Evolutionary conservation across 2,797 vertebrate species (phyloP), one percentile per base, ranked within the genome.

Genomic region (Moxostoma hubbsi): DNA sequence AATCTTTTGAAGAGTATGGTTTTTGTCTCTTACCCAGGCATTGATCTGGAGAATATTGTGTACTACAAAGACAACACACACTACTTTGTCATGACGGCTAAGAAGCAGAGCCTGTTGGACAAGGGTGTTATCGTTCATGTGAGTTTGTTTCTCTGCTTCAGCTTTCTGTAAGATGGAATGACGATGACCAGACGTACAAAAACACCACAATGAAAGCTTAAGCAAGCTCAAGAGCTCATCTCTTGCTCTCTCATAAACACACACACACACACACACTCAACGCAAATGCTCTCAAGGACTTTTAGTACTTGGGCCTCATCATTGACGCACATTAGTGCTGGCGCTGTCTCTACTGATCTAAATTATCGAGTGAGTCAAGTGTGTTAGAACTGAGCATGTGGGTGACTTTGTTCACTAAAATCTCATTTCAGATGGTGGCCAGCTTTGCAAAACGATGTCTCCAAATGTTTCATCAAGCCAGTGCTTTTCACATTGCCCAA

Each of bases 71-170:
- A 99, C 88, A 96, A 95, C 89, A 99, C 98, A 0, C 98, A 99
- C 88, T 99, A 99, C 89, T 99, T 99, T 88, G 98, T 99, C 81
- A 99, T 99, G 98, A 99, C 98, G 0, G 98, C 98, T 72, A 99
- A 99, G 92, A 99, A 99, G 73, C 98, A 99, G 89, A 97, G 96
- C 83, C 94, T 99, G 82, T 90, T 99, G 84, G 97, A 99, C 85
- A 99, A 99, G 88, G 96, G 97, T 58, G 98, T 99, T 78, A 95
- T 99, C 88, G 93, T 98, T 49, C 93, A 96, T 1, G 98, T 99
- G 91, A 59, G 97, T 92, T 10, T 62, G 9, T 8, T 12, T 10
- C 47, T 43, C 69, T 79, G 62, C 57, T 43, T 82, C 75, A 58
- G 62, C 75, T 15, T 47, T 16, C 45, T 80, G 68, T 24, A 76